phyloP scores from a whole-genome alignment of 2,888 invertebrate species.

The Leistus spinibarbis region DNA sequence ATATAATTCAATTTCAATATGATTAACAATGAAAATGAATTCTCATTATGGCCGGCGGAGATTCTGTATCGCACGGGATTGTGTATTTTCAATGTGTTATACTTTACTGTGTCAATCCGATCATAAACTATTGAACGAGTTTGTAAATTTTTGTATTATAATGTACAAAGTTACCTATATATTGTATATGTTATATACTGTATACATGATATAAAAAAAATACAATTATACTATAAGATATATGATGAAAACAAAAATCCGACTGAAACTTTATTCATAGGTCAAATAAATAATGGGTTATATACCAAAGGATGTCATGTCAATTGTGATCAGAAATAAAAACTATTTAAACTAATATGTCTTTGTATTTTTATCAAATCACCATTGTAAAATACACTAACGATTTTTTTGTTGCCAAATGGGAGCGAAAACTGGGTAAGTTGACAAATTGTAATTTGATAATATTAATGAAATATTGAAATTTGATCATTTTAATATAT shows the following conservation, averaged over 20 bases:
- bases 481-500: too few relatives aligned
- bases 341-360: conserved; percentile 29
- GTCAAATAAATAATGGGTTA: conserved; percentile 35
- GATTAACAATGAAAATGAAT: background rate
- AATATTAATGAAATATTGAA: too few relatives aligned
- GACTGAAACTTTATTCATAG: conserved; percentile 35
- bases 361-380: background rate
- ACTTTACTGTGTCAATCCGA: background rate
- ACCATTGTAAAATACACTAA: background rate
- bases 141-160: conserved; percentile 33
- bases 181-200: background rate
- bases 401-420: background rate
- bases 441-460: too few relatives aligned
- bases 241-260: conserved; percentile 28
- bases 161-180: conserved; percentile 19
- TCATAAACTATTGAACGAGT: background rate
- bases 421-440: background rate
- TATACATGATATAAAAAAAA: conserved; percentile 3
- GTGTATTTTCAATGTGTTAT: background rate
- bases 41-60: background rate
- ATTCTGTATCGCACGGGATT: background rate
- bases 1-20: too few relatives aligned
- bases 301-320: conserved; percentile 39
- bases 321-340: conserved; percentile 35
- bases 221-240: conserved; percentile 20